Evolutionary conservation across 2,113 vertebrate species (phyloP), one percentile per base, ranked within the genome.

Genomic region (Apodemus speciosus): DNA sequence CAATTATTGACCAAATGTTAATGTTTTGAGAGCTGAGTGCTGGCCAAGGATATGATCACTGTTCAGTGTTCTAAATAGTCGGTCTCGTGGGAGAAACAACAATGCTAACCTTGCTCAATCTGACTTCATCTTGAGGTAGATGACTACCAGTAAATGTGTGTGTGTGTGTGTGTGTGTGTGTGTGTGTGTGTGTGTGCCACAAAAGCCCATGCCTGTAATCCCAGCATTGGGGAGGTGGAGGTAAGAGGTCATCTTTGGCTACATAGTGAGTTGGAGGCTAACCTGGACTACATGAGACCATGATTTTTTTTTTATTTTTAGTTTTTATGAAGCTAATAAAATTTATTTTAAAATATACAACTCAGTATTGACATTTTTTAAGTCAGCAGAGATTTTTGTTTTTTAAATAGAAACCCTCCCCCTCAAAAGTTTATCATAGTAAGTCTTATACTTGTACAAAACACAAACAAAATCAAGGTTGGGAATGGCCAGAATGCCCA

Each of bases 381-480:
- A 46, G 43, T 46, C 43, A 46, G 43, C 43, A 46, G 6, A 46
- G 43, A 46, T 51, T 51, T n/a, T 53, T 58, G 32, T 38, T 80
- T 58, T 62, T 62, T 27, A 83, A 43, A 2, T 43, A 83, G 80
- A 62, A 62, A 62, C 25, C 38, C 23, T 18, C 2, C 11, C 35
- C 77, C 79, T 81, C 23, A 81, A 60, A 66, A 46, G 15, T 71
- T 80, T 64, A 64, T 73, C 15, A 76, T 8, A 21, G 49, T 35
- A 25, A 51, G 10, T 46, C 14, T 75, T 58, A 83, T 51, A 56
- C 73, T 38, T 58, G 15, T 21, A 53, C 60, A 86, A 79, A 30
- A 71, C n/a, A 76, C n/a, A 72, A 94, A 93, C 85, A 88, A 56
- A 92, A 43, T 23, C 27, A 66, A 83, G 40, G 7, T 23, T 56